phyloP scores from a whole-genome alignment of 2,797 vertebrate genomes.

The Natrix natrix region DNA sequence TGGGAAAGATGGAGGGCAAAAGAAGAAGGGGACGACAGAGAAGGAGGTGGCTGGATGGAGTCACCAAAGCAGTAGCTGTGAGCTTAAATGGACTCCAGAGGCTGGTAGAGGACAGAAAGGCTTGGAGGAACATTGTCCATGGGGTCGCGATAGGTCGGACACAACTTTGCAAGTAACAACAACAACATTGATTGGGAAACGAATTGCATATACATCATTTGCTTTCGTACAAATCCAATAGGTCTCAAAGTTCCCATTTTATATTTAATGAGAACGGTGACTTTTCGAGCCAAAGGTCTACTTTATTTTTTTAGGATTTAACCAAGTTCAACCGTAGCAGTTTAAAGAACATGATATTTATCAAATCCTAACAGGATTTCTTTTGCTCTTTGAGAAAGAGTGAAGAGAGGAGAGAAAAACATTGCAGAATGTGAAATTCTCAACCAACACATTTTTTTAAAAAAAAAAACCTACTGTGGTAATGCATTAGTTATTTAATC shows the following conservation, averaged over 20 bases:
- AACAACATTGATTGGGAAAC: neutral
- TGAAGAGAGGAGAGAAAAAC: neutral
- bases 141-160: too few relatives aligned
- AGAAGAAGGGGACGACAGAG: too few relatives aligned
- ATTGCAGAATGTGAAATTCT: neutral
- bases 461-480: neutral
- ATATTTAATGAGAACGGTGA: neutral
- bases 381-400: neutral
- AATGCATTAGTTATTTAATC: neutral
- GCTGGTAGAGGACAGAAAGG: too few relatives aligned
- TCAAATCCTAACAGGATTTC: neutral
- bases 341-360: neutral
- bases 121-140: too few relatives aligned
- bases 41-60: too few relatives aligned
- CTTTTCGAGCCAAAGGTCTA: neutral
- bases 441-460: neutral
- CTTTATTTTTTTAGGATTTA: neutral
- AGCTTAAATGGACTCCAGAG: too few relatives aligned
- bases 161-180: too few relatives aligned
- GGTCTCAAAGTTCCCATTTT: neutral
- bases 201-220: neutral
- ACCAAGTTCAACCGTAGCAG: neutral
- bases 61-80: too few relatives aligned
- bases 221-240: neutral
- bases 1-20: too few relatives aligned